A percentile compares a stretch with the other conserved stretches of the same genome.
Evolutionary conservation across 2,888 invertebrate species (phyloP).

Genomic region (Cylindroiulus punctatus): DNA sequence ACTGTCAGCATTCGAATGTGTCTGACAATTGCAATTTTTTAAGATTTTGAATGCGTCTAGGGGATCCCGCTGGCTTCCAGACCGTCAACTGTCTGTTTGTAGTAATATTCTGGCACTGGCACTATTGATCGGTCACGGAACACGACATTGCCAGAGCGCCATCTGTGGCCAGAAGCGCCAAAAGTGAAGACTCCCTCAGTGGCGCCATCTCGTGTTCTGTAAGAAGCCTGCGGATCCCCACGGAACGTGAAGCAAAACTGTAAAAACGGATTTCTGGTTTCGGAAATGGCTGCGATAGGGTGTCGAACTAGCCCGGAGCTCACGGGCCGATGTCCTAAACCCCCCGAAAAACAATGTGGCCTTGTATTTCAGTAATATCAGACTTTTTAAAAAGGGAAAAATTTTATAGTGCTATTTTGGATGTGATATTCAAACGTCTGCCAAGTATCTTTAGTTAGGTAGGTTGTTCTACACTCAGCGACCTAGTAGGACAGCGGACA

Average conservation of each 20-base stretch:
- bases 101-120: background rate
- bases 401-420: conserved; percentile 10
- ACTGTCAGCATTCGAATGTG: background rate
- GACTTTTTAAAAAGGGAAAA: conserved; percentile 2
- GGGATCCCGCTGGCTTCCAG: background rate
- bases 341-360: background rate
- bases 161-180: background rate
- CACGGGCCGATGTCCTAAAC: background rate
- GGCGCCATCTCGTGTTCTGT: background rate
- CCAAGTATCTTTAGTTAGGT: background rate
- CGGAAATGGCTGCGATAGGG: background rate
- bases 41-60: background rate
- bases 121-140: background rate
- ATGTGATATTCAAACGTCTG: conserved; percentile 32
- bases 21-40: background rate
- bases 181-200: background rate
- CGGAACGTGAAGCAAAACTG: background rate
- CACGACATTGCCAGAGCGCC: background rate
- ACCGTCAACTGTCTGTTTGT: background rate
- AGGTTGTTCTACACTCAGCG: conserved; percentile 1
- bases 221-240: background rate
- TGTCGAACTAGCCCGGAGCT: background rate
- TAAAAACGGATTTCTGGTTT: too few relatives aligned
- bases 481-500: conserved; percentile 1
- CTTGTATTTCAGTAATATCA: conserved; percentile 25